Percentiles rank a stretch among this genome's conserved stretches.
Evolutionary conservation across 2,797 vertebrate species (phyloP).

Genomic region (Microctenopoma lineatum): DNA sequence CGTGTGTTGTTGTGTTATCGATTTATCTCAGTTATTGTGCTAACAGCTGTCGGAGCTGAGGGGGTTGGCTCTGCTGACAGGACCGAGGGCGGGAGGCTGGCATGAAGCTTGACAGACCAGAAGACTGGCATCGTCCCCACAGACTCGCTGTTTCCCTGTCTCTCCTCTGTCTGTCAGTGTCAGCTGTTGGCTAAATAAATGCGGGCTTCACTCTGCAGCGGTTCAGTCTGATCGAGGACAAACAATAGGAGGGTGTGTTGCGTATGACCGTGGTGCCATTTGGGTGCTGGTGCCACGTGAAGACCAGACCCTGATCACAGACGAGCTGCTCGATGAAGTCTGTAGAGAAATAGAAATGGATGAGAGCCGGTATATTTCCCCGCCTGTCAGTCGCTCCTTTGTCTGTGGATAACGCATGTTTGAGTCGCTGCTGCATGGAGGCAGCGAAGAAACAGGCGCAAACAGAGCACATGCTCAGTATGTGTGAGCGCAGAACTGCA

Average conservation of each 20-base stretch:
- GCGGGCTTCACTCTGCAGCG: conserved; percentile 40
- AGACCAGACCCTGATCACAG: conserved; percentile 37
- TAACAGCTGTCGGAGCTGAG: conserved; percentile 70
- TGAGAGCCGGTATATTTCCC: conserved; percentile 45
- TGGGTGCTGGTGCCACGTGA: conserved; percentile 36
- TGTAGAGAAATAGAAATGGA: conserved; percentile 28
- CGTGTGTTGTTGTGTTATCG: conserved; percentile 56
- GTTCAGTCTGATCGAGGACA: conserved; percentile 54
- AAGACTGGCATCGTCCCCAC: conserved; percentile 41
- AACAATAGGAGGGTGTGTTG: conserved; percentile 50
- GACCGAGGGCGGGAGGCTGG: conserved; percentile 59
- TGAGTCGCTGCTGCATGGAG: conserved; percentile 33
- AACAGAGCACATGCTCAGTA: conserved; percentile 2
- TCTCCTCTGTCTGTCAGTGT: conserved; percentile 39
- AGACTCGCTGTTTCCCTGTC: conserved; percentile 30
- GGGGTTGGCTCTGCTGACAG: conserved; percentile 51
- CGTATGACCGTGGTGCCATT: conserved; percentile 28
- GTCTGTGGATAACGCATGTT: conserved; percentile 66
- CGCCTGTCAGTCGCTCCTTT: conserved; percentile 54
- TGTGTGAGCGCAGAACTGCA: conserved; percentile 18
- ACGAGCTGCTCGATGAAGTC: conserved; percentile 39
- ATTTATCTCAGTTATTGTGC: conserved; percentile 72
- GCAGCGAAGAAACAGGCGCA: conserved; percentile 37
- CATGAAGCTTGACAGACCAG: conserved; percentile 56
- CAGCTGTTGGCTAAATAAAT: conserved; percentile 58